Conservation (phyloP, 2,888 invertebrate genomes). For the Drosophila mulleri region DNA sequence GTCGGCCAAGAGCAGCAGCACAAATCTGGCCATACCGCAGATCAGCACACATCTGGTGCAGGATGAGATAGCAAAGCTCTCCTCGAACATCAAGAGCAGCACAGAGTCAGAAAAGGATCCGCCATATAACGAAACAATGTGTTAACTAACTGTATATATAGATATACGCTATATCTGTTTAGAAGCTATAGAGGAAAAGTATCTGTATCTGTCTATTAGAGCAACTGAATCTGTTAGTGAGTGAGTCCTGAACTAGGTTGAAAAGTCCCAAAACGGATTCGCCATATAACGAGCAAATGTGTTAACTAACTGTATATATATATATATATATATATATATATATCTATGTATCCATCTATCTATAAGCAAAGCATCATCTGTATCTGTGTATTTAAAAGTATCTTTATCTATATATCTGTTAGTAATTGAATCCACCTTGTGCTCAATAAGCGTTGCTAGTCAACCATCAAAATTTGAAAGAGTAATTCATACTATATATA, state of each 20-base stretch:
- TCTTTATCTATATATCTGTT: conserved; percentile 20
- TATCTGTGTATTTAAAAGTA: conserved; percentile 12
- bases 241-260: not conserved
- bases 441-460: conserved; percentile 57
- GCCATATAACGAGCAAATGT: not conserved
- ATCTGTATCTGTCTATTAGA: conserved; percentile 4
- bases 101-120: conserved; percentile 85
- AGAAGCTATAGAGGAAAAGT: not conserved
- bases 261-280: not conserved
- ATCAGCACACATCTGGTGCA: conserved; percentile 85
- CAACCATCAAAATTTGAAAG: conserved; percentile 21
- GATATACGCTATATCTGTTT: not conserved
- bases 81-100: conserved; percentile 85
- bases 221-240: conserved; percentile 7
- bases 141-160: conserved; percentile 66
- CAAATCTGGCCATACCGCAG: conserved; percentile 80
- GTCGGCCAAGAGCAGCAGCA: conserved; percentile 56
- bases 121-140: conserved; percentile 85
- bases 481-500: conserved; percentile 2
- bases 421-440: conserved; percentile 50
- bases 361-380: conserved; percentile 14
- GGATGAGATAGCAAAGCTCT: conserved; percentile 85
- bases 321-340: not conserved
- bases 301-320: conserved; percentile 2
- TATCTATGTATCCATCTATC: conserved; percentile 1